Base-by-base conservation (phyloP, 1,140 invertebrate genomes). In the Panagrolaimus sp. region DNA sequence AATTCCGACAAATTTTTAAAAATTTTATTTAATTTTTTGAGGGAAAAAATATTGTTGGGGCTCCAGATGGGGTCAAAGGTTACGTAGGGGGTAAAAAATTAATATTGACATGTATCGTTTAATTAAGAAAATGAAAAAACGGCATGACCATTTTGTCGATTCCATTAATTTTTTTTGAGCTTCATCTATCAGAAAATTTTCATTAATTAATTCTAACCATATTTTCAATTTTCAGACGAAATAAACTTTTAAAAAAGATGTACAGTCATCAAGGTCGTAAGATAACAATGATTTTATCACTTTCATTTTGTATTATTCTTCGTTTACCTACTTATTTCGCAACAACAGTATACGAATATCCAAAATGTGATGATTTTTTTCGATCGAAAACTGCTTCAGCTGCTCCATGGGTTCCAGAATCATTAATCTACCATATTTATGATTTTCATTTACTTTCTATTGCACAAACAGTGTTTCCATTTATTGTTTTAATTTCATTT, bases 401-500 rank as follows among this genome's bases (percentile, higher is more conserved):
- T 16, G 62, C 72, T 25, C 47, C 64, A 20, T 74, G 72, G 72
- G 72, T 75, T 42, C 38, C 27, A 31, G 38, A 76, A 8, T 64
- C 31, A 27, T 65, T 61, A 23, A 63, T 73, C 45, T 74, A 67
- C 48, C 48, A 69, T 20, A 14, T 74, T 14, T 80, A 73, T 47
- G 78, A 80, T 53, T 80, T 81, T 57, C 73, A 80, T 64, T 42
- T 78, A 14, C 61, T 80, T 38, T 78, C 76, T 2, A 75, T 80
- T 65, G 72, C 73, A 27, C 78, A 80, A 62, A 80, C 79, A 20
- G 63, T 80, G 47, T 48, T 80, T 63, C 78, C 78, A 43, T 80
- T 80, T 63, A 51, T 80, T 61, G 61, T 80, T 1, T 62, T 80
- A 20, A 46, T 80, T n/a, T 66, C 70, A 38, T 69, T 80, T 27